Percentiles rank a stretch among this genome's conserved stretches.
phyloP scores from a whole-genome alignment of 2,888 invertebrate species.

The Corbicula japonica region DNA sequence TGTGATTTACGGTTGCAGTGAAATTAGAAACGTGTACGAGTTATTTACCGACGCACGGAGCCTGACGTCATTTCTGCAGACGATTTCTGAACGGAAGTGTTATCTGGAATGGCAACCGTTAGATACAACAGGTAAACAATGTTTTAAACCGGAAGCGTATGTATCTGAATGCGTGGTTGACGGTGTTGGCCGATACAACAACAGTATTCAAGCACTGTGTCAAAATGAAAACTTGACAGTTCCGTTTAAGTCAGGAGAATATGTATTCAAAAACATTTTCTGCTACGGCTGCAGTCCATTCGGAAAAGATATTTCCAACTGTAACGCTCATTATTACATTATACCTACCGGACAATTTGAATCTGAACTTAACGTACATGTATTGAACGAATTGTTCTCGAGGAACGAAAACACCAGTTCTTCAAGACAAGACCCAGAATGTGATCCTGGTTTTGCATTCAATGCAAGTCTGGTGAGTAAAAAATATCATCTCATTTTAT shows the following conservation, averaged over 20 bases:
- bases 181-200: not conserved
- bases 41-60: not conserved
- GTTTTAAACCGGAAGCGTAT: not conserved
- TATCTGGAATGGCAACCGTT: not conserved
- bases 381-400: too few species aligned
- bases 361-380: too few species aligned
- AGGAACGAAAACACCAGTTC: too few species aligned
- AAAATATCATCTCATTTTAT: too few species aligned
- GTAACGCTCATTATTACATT: too few species aligned
- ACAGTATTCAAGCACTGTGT: not conserved
- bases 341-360: too few species aligned
- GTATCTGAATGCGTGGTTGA: slow-evolving; percentile 3
- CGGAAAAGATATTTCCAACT: too few species aligned
- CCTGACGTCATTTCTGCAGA: not conserved
- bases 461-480: too few species aligned
- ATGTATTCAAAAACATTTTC: slow-evolving; percentile 3
- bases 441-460: too few species aligned
- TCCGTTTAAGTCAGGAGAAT: not conserved
- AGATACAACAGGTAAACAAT: not conserved
- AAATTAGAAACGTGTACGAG: not conserved
- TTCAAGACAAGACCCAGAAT: too few species aligned
- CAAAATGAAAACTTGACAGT: slow-evolving; percentile 7
- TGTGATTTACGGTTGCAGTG: not conserved
- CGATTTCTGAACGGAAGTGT: not conserved
- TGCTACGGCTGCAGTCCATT: slow-evolving; percentile 12